Base-by-base conservation (phyloP, 1,140 invertebrate species). In the Euglossa dilemma region DNA sequence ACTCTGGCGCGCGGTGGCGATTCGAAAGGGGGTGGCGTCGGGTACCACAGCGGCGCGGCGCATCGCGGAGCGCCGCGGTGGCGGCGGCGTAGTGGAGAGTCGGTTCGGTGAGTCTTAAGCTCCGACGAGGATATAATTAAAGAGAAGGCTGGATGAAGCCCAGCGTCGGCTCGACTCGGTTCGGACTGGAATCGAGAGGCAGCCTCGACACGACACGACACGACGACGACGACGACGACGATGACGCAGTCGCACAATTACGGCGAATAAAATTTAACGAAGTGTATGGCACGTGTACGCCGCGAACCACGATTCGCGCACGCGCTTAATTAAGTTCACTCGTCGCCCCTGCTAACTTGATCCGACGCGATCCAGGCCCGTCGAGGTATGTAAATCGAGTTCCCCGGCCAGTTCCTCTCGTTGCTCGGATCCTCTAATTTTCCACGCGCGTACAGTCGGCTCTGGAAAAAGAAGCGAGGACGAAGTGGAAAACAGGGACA, bases 261-360 rank as follows among this genome's bases (percentile, higher is more conserved):
- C 85, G 84, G 74, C 73, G 87, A 88, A 91, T 92, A 90, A 91
- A 90, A 91, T 91, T 90, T 91, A 91, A 91, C 86, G 89, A 92
- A 91, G 88, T 88, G 84, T 82, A 72, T 64, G 77, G 80, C 83
- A 88, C 87, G 86, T 78, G 85, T 66, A 67, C 78, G 76, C 74
- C 85, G 83, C 87, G 83, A 72, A 80, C 69, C 73, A 77, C 83
- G 79, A 87, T 89, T 87, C 84, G 80, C 87, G 75, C 85, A 89
- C 85, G 83, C 78, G 87, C 85, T 90, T 92, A 91, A 92, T 92
- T 91, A 91, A 91, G 87, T 90, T 85, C 84, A 71, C 76, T 90
- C 89, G 85, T 88, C 84, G 85, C 83, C 70, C 80, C 76, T 83
- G 85, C 83, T 85, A 89, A 88, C 81, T 84, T 86, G 86, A 90